A percentile compares a stretch with the other conserved stretches of the same genome.
Conservation (phyloP, 2,797 vertebrate genomes). For the Silurus aristotelis region DNA sequence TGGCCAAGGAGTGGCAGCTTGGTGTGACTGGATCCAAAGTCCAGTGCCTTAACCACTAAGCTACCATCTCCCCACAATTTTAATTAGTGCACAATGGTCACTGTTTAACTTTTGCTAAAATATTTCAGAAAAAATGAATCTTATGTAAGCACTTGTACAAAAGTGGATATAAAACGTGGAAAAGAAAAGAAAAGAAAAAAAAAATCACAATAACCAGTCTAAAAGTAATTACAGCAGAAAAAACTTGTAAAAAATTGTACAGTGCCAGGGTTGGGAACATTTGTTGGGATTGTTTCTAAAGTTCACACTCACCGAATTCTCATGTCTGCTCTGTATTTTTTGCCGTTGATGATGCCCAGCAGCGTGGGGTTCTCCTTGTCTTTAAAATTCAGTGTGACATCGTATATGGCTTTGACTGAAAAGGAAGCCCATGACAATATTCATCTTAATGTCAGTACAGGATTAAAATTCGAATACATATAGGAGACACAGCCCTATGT, state of each 20-base stretch:
- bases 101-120: neutral
- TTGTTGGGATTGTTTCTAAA: too few species aligned
- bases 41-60: too few species aligned
- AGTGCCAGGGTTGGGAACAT: neutral
- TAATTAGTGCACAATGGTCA: neutral
- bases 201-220: too few species aligned
- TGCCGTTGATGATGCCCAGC: constrained; percentile 92
- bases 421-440: constrained; percentile 3
- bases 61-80: too few species aligned
- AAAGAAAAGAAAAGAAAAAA: too few species aligned
- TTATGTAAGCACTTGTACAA: neutral
- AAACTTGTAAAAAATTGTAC: neutral
- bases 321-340: constrained; percentile 95
- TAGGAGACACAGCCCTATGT: neutral
- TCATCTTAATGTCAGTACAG: neutral
- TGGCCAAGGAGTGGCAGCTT: too few species aligned
- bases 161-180: too few species aligned
- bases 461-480: neutral
- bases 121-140: neutral
- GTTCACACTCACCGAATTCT: constrained; percentile 82
- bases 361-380: constrained; percentile 93
- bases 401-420: constrained; percentile 90
- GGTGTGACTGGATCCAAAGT: too few species aligned
- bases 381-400: constrained; percentile 97
- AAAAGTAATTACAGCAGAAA: neutral